Evolutionary conservation across 2,888 invertebrate species (phyloP).

Genomic region (Apodemia duryi): DNA sequence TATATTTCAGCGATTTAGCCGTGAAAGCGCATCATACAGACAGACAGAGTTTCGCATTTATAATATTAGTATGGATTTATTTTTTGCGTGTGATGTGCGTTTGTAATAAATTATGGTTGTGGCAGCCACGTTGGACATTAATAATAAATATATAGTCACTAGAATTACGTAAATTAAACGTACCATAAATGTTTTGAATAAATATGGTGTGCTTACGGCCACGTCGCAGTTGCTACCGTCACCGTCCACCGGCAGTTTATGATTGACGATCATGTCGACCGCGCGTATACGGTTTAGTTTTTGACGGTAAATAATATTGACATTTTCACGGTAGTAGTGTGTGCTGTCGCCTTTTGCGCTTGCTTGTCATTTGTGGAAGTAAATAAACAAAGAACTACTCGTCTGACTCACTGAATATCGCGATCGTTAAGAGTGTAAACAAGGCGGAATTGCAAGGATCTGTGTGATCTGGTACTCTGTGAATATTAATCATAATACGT

Average conservation of each 20-base stretch:
- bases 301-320: slow-evolving; percentile 20
- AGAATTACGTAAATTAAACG: no score
- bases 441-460: slow-evolving; percentile 26
- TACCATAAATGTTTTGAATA: no score
- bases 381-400: slow-evolving; percentile 53
- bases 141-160: no score
- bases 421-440: slow-evolving; percentile 42
- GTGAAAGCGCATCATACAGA: no score
- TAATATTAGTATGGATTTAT: no score
- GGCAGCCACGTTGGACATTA: no score
- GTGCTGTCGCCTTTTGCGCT: slow-evolving; percentile 22
- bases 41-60: no score
- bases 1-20: no score
- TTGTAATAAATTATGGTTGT: no score
- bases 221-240: neutral
- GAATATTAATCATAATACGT: neutral
- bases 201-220: no score
- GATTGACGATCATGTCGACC: slow-evolving; percentile 48
- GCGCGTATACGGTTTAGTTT: slow-evolving; percentile 35
- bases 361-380: slow-evolving; percentile 40
- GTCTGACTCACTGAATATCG: slow-evolving; percentile 44
- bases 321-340: slow-evolving; percentile 29
- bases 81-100: no score
- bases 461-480: slow-evolving; percentile 19
- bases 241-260: slow-evolving; percentile 46